Percentiles rank a stretch among this genome's conserved stretches.
Evolutionary conservation across 2,797 vertebrate species (phyloP).

Genomic region (Spheniscus humboldti): DNA sequence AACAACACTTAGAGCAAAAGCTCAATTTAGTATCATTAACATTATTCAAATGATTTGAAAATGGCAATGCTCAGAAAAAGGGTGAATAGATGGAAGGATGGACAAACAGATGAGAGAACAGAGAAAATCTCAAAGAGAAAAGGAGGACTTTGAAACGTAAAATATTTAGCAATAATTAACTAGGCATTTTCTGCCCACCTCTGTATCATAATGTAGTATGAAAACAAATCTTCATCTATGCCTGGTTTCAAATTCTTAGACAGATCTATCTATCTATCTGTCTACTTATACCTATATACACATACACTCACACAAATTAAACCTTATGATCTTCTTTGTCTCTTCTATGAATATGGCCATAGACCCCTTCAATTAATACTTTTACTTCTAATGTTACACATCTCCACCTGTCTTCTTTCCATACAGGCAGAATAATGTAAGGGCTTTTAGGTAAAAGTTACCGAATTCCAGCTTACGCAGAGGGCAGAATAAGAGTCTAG

Average conservation of each 20-base stretch:
- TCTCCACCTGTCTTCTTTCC: background rate
- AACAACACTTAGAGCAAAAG: background rate
- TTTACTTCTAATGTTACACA: background rate
- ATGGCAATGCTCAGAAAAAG: background rate
- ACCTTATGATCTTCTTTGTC: background rate
- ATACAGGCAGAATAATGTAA: background rate
- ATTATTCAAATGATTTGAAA: background rate
- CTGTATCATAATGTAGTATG: background rate
- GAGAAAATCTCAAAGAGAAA: background rate
- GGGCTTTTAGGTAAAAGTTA: background rate
- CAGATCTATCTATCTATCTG: fast-evolving
- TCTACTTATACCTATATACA: background rate
- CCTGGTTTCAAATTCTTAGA: background rate
- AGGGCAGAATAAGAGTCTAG: background rate
- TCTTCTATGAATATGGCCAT: background rate
- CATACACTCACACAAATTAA: background rate
- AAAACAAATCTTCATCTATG: background rate
- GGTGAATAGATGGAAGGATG: background rate
- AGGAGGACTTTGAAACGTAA: background rate
- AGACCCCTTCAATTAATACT: background rate
- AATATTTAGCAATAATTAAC: background rate
- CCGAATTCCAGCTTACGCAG: background rate
- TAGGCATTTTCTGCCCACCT: background rate
- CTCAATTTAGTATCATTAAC: background rate
- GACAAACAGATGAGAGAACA: background rate